Base-by-base conservation (phyloP, 2,113 vertebrate genomes). In the Irena cyanogastra region DNA sequence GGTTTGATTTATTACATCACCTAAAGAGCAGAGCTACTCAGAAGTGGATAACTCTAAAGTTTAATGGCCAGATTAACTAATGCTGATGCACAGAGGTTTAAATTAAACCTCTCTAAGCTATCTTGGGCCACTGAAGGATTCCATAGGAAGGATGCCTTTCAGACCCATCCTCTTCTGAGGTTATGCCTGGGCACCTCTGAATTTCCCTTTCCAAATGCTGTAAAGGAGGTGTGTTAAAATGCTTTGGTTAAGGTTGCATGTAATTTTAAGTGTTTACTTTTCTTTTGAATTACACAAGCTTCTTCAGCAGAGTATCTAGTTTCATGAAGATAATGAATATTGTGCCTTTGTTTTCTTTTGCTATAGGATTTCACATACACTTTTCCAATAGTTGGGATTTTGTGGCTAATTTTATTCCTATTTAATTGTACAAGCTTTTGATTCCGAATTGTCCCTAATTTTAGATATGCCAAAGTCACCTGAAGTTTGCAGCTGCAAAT, bases 61-160 rank as follows among this genome's bases (percentile, higher is more conserved):
- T 95, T 91, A 96, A 94, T 91, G 84, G 75, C 70, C 54, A 93
- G 92, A 91, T 91, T 91, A 96, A 94, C 87, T 95, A 91, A 83
- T 88, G 84, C 66, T 89, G 84, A 87, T 96, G 81, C 70, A 53
- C 61, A 87, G 69, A 79, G 66, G 84, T 90, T 97, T 91, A 86
- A 90, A 93, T 95, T 85, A 95, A 96, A 96, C 50, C 66, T 83
- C 49, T 68, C 42, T 74, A 39, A 85, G 54, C 49, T 31, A 52
- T 90, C 61, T 42, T 85, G 65, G 77, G 37, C 81, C n/a, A 14
- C 37, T 79, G 49, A 66, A 94, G 66, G 39, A 66, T 90, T 90
- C 59, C 54, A 49, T 2, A 10, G 82, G 59, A 95, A 82, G 66
- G 70, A 78, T 95, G 61, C 31, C 30, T 69, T 75, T 84, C 70